Percentiles rank a stretch among this genome's conserved stretches.
Evolutionary conservation across 1,140 invertebrate species (phyloP).

Genomic region (Lepidurus couesii): DNA sequence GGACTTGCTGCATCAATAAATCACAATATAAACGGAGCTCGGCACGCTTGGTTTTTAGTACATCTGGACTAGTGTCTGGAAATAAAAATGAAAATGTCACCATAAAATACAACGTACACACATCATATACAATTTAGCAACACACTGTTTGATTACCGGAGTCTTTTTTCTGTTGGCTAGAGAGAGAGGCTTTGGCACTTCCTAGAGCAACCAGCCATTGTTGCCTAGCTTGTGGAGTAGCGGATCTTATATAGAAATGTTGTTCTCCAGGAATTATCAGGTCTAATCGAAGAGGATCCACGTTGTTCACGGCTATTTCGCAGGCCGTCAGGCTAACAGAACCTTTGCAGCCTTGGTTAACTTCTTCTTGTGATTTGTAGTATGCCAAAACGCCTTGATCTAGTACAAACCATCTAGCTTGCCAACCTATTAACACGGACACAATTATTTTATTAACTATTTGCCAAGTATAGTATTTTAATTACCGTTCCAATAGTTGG

Average conservation of each 20-base stretch:
- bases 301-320: conserved; percentile 70
- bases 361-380: conserved; percentile 75
- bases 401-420: conserved; percentile 76
- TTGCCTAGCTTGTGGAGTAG: conserved; percentile 66
- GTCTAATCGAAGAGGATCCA: conserved; percentile 65
- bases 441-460: neutral
- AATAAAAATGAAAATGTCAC: neutral
- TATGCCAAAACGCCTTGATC: conserved; percentile 73
- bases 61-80: conserved; percentile 45
- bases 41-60: conserved; percentile 65
- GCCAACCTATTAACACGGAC: conserved; percentile 60
- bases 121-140: neutral
- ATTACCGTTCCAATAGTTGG: conserved; percentile 72
- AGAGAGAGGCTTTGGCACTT: conserved; percentile 69
- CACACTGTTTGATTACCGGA: conserved; percentile 42
- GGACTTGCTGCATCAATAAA: conserved; percentile 75
- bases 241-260: conserved; percentile 69
- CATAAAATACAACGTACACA: neutral
- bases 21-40: conserved; percentile 74
- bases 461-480: conserved; percentile 1
- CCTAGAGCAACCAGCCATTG: conserved; percentile 74
- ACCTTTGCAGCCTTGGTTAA: conserved; percentile 74
- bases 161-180: conserved; percentile 46
- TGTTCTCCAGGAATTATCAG: conserved; percentile 74
- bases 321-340: conserved; percentile 74